Base-by-base conservation (phyloP, 2,113 vertebrate species). In the Nipponia nippon region DNA sequence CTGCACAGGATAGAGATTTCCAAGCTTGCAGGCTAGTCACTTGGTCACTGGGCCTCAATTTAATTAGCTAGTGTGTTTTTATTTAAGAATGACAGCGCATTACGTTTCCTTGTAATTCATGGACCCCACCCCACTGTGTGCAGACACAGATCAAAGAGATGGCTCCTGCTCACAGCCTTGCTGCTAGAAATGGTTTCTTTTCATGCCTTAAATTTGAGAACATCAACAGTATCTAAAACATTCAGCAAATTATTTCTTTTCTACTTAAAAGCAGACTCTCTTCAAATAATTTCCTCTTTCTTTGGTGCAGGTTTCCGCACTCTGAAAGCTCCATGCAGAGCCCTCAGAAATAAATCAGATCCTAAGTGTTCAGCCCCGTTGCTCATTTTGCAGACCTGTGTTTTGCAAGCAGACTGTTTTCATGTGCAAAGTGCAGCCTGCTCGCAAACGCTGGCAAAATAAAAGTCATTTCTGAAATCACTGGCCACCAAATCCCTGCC, bases 141-240 rank as follows among this genome's bases (percentile, higher is more conserved):
- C 73, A 85, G 89, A 52, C 79, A 59, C 36, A 87, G 81, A 95
- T 95, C 91, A 96, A 96, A 96, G 91, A 59, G 44, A n/a, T n/a
- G 70, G 44, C 78, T 89, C 81, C 70, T 20, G 70, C 90, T 93
- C 81, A 67, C 89, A 61, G 61, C 30, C 72, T 80, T 47, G 73
- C 84, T 36, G n/a, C 34, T 36, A 87, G 81, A 76, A 95, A 87
- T 12, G 23, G 30, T 71, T 90, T 81, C 53, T 90, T 92, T 95
- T 90, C 83, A 90, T 91, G 86, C 73, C 66, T 82, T 91, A 82
- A 87, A 96, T 90, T 78, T 93, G 91, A 97, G 93, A 95, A 96
- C 77, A 87, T 94, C 93, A 73, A 61, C 65, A 79, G 66, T 92
- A 95, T 91, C 83, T 82, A 75, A 95, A 95, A 76, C 73, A 66